Evolutionary conservation across 2,888 invertebrate species (phyloP).

Genomic region (Hartigia nigra): DNA sequence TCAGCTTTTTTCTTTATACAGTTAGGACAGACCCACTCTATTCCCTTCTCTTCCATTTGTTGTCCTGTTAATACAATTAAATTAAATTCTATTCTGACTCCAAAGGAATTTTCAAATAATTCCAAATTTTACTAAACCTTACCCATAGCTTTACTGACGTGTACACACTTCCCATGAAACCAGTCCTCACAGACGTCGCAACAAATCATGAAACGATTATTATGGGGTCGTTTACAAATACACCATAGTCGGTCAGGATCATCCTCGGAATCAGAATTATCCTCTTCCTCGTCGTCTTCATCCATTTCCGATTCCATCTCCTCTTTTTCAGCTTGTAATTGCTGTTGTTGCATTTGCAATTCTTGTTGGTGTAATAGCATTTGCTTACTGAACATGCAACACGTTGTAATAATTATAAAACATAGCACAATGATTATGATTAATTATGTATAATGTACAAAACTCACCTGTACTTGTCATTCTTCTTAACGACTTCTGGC

Average conservation of each 20-base stretch:
- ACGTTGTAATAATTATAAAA: not conserved
- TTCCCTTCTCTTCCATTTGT: conserved; percentile 89
- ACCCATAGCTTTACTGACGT: conserved; percentile 90
- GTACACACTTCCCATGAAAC: conserved; percentile 98
- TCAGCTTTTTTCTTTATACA: conserved; percentile 73
- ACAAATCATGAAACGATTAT: conserved; percentile 97
- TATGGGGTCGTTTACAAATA: conserved; percentile 94
- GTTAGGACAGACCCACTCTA: conserved; percentile 91
- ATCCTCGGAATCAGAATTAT: conserved; percentile 85
- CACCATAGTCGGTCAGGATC: conserved; percentile 96
- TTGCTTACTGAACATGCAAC: conserved; percentile 12
- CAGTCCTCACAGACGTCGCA: conserved; percentile 96
- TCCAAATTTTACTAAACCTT: conserved; percentile 34
- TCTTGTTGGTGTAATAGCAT: conserved; percentile 11
- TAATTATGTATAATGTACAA: not conserved
- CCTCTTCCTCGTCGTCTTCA: conserved; percentile 69
- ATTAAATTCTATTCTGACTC: not conserved
- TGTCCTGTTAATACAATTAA: conserved; percentile 66
- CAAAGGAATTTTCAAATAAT: not conserved
- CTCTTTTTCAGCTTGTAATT: conserved; percentile 3
- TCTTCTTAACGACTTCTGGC: conserved; percentile 23
- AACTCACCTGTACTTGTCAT: not conserved
- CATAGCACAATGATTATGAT: not conserved
- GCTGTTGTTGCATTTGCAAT: not conserved
- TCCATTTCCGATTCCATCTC: conserved; percentile 37